A percentile compares a stretch with the other conserved stretches of the same genome.
Conservation (phyloP, 2,888 invertebrate genomes). For the Apocheima hispidaria region DNA sequence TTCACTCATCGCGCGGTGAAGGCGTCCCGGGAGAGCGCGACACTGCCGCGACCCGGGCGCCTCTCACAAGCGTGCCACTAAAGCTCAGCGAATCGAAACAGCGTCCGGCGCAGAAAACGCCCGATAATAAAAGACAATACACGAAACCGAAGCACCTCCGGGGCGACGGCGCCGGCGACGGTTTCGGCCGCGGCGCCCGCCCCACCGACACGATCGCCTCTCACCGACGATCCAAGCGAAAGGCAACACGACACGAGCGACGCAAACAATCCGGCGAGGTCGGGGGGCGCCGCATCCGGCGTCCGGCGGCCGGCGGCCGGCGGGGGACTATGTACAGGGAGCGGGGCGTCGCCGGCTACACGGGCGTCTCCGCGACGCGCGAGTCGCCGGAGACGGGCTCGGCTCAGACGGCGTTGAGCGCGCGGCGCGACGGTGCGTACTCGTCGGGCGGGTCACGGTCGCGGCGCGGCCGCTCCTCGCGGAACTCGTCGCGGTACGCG, state of each 20-base stretch:
- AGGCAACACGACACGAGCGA: conserved; percentile 33
- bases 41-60: conserved; percentile 15
- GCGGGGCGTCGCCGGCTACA: conserved; percentile 32
- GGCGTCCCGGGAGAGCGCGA: conserved; percentile 13
- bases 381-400: conserved; percentile 37
- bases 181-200: conserved; percentile 28
- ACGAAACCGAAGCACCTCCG: conserved; percentile 37
- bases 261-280: conserved; percentile 37
- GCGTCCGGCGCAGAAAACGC: conserved; percentile 53
- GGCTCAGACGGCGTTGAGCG: conserved; percentile 90
- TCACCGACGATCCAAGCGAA: conserved; percentile 23
- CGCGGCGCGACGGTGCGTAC: conserved; percentile 88
- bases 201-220: conserved; percentile 27
- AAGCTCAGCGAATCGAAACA: conserved; percentile 68
- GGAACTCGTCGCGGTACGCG: conserved; percentile 70
- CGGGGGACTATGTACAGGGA: conserved; percentile 30
- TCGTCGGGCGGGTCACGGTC: conserved; percentile 80
- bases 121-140: conserved; percentile 49
- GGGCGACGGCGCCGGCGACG: conserved; percentile 40
- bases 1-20: conserved; percentile 31
- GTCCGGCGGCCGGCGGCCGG: conserved; percentile 21
- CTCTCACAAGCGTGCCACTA: conserved; percentile 52
- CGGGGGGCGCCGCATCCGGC: conserved; percentile 19
- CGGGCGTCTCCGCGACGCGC: conserved; percentile 38
- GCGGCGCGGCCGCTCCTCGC: conserved; percentile 75